Base-by-base conservation (phyloP, 2,797 vertebrate genomes). In the Myioborus miniatus region DNA sequence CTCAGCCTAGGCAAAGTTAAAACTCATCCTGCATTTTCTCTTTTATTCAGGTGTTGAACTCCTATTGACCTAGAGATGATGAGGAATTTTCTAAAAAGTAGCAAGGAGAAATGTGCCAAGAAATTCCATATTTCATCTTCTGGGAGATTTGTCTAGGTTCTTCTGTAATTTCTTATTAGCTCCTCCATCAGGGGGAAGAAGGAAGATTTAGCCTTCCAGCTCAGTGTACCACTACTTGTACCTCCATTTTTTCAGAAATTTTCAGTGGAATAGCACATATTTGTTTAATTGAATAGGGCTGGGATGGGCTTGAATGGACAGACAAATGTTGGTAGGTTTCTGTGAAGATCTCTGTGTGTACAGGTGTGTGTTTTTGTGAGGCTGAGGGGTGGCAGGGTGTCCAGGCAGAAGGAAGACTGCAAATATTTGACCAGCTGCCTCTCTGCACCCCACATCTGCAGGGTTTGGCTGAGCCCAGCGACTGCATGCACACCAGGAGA, bases 341-440 rank as follows among this genome's bases (percentile, higher is more conserved):
- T 41, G 2, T 16, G 39, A 41, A 76, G 36, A 67, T 6, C 8
- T 71, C 3, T 55, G 24, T 34, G 32, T 24, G 69, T 41, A 23
- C 17, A n/a, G 0, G 0, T 12, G 5, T 14, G 12, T 10, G 37
- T 0, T 2, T 50, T 17, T 63, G 79, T 3, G 7, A 52, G 27
- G 60, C 56, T 55, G 76, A 37, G 58, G 63, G 43, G 26, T 63
- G 24, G 20, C 15, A 72, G 63, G 19, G 46, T 8, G 2, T 41
- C 32, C 49, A 55, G 41, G 37, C 26, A 80, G 41, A 71, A 53
- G 37, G 30, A 27, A 70, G 6, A 22, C 29, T 37, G 55, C 30
- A 84, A 75, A 47, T 74, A 36, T 34, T 36, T 69, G 37, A 63
- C 43, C 69, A 74, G 39, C 44, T 83, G 47, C n/a, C 43, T 49